Base-by-base conservation (phyloP, 53 echinoderm and acorn worm genomes). In the Temnopleurus reevesii region DNA sequence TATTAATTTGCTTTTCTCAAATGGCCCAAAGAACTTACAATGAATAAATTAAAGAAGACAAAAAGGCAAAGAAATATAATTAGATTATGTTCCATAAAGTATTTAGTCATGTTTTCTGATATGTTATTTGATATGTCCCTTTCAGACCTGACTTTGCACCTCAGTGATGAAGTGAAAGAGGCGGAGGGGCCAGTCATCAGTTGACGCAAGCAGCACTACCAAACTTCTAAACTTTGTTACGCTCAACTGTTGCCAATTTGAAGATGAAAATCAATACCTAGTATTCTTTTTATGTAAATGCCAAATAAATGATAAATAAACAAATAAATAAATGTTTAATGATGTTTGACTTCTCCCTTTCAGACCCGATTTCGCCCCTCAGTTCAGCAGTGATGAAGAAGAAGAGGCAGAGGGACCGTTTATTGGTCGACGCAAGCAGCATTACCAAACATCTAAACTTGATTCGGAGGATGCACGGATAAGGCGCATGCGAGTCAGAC, bases 331-430 rank as follows among this genome's bases (percentile, higher is more conserved):
- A n/a, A n/a, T n/a, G n/a, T n/a, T n/a, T n/a, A n/a, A n/a, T n/a
- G n/a, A n/a, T n/a, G n/a, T n/a, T n/a, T n/a, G 4, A 4, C 55
- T 12, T 47, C 17, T 28, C 53, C 8, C 27, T 46, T 89, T 8
- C 77, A 96, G 96, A 85, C 96, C 96, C 47, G 96, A 96, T 90
- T 96, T 94, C 89, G 96, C 96, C 10, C 96, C 96, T 6, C 93
- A 96, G 46, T 93, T 93, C 17, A 97, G 97, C 86, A 93, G 92
- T 92, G 95, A 92, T 45, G 97, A 97, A 33, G 97, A 97, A 12
- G 93, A 91, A 12, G 92, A 92, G 38, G 35, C 47, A 0, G 94
- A 93, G 33, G 86, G 90, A 6, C 60, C 83, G 6, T 90, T 94
- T 24, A 46, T 90, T 10, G 88, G 92, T 27, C 63, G 85, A 60